These are phyloP conservation scores for Pseudomyrmex cubaensis DNA, from an alignment of 1,140 invertebrate genomes.

Conservation along the genomic window DNA sequence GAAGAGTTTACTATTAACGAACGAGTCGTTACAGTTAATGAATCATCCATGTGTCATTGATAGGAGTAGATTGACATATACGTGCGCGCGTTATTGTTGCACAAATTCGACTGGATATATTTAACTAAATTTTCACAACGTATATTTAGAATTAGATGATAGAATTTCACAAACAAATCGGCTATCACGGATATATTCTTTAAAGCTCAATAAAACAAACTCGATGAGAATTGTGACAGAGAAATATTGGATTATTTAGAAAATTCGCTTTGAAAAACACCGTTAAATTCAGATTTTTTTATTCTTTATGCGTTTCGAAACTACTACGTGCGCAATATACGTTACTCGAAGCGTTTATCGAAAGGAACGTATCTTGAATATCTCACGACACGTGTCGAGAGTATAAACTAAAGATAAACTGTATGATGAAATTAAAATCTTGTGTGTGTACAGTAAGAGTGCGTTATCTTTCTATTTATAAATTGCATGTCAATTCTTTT, in stretches of 20 bases:
- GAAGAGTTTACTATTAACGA: constrained; percentile 9
- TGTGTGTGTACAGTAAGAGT: too few species aligned
- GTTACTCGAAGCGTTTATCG: too few species aligned
- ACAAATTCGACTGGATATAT: constrained; percentile 8
- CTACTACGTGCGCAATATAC: too few species aligned
- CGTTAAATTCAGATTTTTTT: too few species aligned
- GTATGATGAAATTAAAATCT: too few species aligned
- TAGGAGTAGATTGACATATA: background rate
- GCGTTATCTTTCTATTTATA: background rate
- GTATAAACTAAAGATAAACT: background rate
- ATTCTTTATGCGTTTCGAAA: too few species aligned
- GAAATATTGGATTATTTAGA: background rate
- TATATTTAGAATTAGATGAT: constrained; percentile 15
- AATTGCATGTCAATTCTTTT: constrained; percentile 14
- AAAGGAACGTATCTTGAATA: too few species aligned
- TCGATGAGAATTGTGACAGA: background rate
- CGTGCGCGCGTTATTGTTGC: background rate
- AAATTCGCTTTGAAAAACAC: too few species aligned
- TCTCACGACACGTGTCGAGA: too few species aligned
- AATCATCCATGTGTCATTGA: constrained; percentile 7
- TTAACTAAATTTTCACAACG: background rate
- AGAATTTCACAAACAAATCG: background rate
- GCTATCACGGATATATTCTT: background rate
- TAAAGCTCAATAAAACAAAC: too few species aligned
- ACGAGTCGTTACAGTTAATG: background rate